Evolutionary conservation across 53 echinoderm and acorn worm species (phyloP).

Genomic region (Paracentrotus lividus): DNA sequence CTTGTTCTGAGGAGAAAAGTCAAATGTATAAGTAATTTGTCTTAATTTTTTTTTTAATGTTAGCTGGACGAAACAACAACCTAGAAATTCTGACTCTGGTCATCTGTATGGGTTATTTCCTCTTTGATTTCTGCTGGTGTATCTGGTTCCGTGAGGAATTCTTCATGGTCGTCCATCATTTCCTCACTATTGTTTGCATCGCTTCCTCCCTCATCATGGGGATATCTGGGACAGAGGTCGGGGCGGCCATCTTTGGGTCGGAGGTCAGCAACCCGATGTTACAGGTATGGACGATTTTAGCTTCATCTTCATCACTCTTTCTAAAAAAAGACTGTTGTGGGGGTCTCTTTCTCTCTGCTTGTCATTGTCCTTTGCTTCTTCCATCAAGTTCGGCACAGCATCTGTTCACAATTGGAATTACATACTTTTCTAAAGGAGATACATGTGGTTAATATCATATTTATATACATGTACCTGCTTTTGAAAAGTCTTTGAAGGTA

Average conservation of each 20-base stretch:
- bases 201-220: slow-evolving; percentile 71
- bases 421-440: too few relatives aligned
- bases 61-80: slow-evolving; percentile 88
- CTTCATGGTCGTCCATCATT: slow-evolving; percentile 89
- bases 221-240: slow-evolving; percentile 90
- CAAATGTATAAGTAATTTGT: neutral
- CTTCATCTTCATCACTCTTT: neutral
- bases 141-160: slow-evolving; percentile 82
- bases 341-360: neutral
- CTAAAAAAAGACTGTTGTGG: neutral
- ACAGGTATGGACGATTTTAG: slow-evolving; percentile 64
- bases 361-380: neutral
- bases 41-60: neutral
- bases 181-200: slow-evolving; percentile 84
- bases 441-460: too few relatives aligned
- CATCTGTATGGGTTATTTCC: slow-evolving; percentile 92
- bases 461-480: too few relatives aligned
- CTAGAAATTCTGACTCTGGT: slow-evolving; percentile 84
- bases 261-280: slow-evolving; percentile 95
- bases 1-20: too few relatives aligned
- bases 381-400: neutral
- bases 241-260: slow-evolving; percentile 96
- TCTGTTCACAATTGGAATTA: too few relatives aligned
- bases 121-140: slow-evolving; percentile 93
- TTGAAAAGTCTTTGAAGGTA: too few relatives aligned